Percentiles rank a stretch among this genome's conserved stretches.
phyloP scores from a whole-genome alignment of 2,113 vertebrate species.

The Daboia siamensis region DNA sequence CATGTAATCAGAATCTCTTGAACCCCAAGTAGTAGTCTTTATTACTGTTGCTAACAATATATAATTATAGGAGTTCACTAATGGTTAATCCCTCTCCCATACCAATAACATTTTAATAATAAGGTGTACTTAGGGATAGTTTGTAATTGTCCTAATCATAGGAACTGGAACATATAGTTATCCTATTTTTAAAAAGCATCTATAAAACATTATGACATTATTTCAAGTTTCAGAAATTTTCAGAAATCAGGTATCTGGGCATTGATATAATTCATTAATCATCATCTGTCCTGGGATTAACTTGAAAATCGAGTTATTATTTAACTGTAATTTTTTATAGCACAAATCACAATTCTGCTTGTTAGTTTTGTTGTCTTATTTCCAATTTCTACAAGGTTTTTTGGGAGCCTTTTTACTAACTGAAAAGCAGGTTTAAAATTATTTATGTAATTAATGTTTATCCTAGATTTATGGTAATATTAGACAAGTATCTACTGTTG shows the following conservation, averaged over 20 bases:
- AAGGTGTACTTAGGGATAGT: not conserved
- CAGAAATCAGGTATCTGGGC: not conserved
- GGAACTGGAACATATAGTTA: not conserved
- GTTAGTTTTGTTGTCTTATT: not conserved
- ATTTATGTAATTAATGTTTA: not conserved
- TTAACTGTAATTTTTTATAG: not conserved
- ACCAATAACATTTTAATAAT: not conserved
- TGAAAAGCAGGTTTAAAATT: not conserved
- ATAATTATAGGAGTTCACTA: not conserved
- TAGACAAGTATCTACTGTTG: not conserved
- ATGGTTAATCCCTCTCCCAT: not conserved
- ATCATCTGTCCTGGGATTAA: not conserved
- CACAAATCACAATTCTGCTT: not conserved
- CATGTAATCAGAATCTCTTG: not conserved
- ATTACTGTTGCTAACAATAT: not conserved
- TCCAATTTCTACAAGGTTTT: not conserved
- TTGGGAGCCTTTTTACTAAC: not conserved
- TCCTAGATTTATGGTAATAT: not conserved
- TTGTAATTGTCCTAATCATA: not conserved
- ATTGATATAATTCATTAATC: not conserved
- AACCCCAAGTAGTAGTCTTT: not conserved
- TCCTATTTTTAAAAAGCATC: not conserved
- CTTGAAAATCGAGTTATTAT: constrained; percentile 11
- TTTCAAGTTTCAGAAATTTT: not conserved
- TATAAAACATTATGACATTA: not conserved